Base-by-base conservation (phyloP, 2,113 vertebrate species). In the Stigmatopora argus region DNA sequence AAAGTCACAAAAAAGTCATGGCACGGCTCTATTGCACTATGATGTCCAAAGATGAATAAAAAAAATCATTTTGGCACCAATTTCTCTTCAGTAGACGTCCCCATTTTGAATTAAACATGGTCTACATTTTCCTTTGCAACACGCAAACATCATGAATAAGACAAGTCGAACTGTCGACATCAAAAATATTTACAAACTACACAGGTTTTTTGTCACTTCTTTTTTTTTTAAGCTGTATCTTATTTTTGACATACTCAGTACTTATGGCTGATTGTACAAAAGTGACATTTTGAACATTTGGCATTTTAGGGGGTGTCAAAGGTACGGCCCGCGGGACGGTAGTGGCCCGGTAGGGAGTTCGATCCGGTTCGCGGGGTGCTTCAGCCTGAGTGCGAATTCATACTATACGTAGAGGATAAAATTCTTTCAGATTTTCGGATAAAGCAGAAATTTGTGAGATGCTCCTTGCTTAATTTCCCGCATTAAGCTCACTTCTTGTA, bases 181-280 rank as follows among this genome's bases (percentile, higher is more conserved):
- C 65, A 23, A 34, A 75, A 75, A 74, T 71, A 83, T 82, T 74
- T 82, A 86, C 83, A 84, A 79, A 70, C 74, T 83, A 74, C 79
- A 80, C 83, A 62, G 80, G 79, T 62, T 78, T 46, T 62, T 63
- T 52, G 46, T 68, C 74, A 70, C 44, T 70, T 46, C 67, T 71
- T 44, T 73, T 60, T 52, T 31, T 44, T 58, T 41, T 12, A 21
- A 5, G 9, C 7, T n/a, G 23, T 31, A 64, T 65, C 69, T 31
- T 41, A 41, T 41, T 75, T 75, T 91, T 92, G 90, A 91, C 89
- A 92, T 92, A 90, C 88, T 90, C 73, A 81, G 90, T 92, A 91
- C 89, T 86, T 84, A 81, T 69, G 89, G 90, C 91, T 91, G 86
- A 87, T 77, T 77, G 82, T 87, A 87, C 64, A 89, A 90, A 81